Base-by-base conservation (phyloP, 2,888 invertebrate species). In the Nymphalis c-album region DNA sequence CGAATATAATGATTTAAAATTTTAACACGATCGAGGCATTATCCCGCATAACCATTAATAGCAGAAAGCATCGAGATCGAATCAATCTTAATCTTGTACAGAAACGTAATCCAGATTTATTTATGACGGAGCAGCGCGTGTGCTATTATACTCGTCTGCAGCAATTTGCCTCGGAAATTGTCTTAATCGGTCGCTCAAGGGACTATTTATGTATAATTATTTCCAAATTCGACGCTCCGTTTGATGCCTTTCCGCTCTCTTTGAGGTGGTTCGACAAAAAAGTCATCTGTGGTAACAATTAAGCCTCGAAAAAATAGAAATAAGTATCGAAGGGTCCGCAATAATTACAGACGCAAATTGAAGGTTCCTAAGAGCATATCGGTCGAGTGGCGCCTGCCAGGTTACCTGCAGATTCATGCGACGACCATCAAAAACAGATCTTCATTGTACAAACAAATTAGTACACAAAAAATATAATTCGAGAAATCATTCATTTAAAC, bases 131-230 rank as follows among this genome's bases (percentile, higher is more conserved):
- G 87, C 75, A 83, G 84, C 84, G 87, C 88, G 91, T 91, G 91
- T 91, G 92, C 92, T 92, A 92, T 92, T 92, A 92, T 91, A 82
- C 88, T 89, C 92, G 91, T 92, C 92, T 90, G 92, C 90, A 83
- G 91, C 92, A 92, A 92, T 92, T 92, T 92, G 88, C 91, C 83
- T 91, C 90, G 88, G 91, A 91, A 92, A 92, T 92, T 92, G 92
- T 92, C 91, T 92, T 92, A 92, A 92, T 92, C 92, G 92, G 86
- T 86, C 92, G 92, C 92, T 92, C 92, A 92, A 92, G 92, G 92
- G 92, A 92, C 92, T 92, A 91, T 92, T 92, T 92, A 92, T 92
- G 90, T 92, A 92, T 92, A 92, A 92, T 92, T 92, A 92, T 92
- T 91, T 92, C 90, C 91, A 92, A 92, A 92, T 91, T 92, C 92